Conservation (phyloP, 2,113 vertebrate species). For the Antechinus flavipes region DNA sequence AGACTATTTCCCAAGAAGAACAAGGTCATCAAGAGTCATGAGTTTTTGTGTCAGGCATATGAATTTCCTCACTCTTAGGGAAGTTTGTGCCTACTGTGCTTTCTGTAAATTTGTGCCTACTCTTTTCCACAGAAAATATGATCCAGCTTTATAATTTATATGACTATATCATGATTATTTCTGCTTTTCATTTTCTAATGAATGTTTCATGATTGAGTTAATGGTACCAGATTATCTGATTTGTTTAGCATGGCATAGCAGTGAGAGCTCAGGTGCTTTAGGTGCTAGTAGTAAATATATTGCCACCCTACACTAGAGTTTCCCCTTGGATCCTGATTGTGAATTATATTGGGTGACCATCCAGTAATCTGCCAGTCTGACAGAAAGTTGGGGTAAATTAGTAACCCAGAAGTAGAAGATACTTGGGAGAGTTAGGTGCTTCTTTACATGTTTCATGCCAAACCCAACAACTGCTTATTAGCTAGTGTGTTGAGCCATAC, state of each 20-base stretch:
- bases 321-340: neutral
- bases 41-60: neutral
- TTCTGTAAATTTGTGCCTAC: no score
- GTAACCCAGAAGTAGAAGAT: neutral
- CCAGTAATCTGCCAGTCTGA: neutral
- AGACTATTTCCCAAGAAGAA: neutral
- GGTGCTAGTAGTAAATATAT: neutral
- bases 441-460: neutral
- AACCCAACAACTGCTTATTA: neutral
- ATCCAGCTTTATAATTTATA: neutral
- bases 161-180: neutral
- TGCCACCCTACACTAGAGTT: neutral
- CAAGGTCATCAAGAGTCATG: neutral
- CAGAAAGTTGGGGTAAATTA: neutral
- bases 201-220: neutral
- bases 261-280: neutral
- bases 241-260: neutral
- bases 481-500: neutral
- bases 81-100: neutral
- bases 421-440: neutral
- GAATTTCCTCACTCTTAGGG: neutral
- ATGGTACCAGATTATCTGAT: neutral
- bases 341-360: neutral
- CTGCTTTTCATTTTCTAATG: neutral
- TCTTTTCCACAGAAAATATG: neutral